phyloP scores from a whole-genome alignment of 2,113 vertebrate species.

The Polyodon spathula region DNA sequence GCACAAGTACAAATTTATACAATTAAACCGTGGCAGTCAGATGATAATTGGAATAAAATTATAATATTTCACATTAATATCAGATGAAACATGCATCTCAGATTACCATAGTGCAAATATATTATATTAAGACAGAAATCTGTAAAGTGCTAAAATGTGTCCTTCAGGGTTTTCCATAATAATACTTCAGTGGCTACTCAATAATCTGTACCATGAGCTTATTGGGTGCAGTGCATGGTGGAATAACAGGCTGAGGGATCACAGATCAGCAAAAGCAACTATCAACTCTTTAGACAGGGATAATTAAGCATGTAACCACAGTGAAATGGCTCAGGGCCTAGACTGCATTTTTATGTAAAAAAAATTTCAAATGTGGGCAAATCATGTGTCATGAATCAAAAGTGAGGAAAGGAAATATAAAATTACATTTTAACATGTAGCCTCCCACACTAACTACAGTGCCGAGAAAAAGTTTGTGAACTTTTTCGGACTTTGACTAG shows the following conservation, averaged over 20 bases:
- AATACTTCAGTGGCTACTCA: constrained; percentile 38
- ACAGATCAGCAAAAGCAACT: constrained; percentile 42
- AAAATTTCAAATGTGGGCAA: constrained; percentile 41
- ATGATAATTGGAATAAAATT: constrained; percentile 73
- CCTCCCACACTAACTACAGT: too few species aligned
- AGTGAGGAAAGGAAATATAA: constrained; percentile 24
- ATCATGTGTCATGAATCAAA: constrained; percentile 35
- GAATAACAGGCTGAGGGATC: constrained; percentile 34
- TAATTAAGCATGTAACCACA: constrained; percentile 55
- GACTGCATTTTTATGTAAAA: constrained; percentile 31
- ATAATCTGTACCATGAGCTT: constrained; percentile 31
- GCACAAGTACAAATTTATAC: constrained; percentile 70
- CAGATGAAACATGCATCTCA: constrained; percentile 33
- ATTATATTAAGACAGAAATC: constrained; percentile 35
- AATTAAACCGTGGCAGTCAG: constrained; percentile 65
- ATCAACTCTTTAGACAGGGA: constrained; percentile 45
- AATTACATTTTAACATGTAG: too few species aligned
- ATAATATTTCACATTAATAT: constrained; percentile 47
- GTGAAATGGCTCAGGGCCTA: constrained; percentile 39
- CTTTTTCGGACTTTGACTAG: too few species aligned
- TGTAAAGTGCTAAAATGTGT: constrained; percentile 33
- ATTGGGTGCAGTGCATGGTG: constrained; percentile 23
- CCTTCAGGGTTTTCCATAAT: constrained; percentile 40
- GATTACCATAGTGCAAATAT: constrained; percentile 29
- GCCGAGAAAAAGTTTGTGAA: too few species aligned